phyloP scores from a whole-genome alignment of 2,113 vertebrate species.

The Ceyx cyanopectus region DNA sequence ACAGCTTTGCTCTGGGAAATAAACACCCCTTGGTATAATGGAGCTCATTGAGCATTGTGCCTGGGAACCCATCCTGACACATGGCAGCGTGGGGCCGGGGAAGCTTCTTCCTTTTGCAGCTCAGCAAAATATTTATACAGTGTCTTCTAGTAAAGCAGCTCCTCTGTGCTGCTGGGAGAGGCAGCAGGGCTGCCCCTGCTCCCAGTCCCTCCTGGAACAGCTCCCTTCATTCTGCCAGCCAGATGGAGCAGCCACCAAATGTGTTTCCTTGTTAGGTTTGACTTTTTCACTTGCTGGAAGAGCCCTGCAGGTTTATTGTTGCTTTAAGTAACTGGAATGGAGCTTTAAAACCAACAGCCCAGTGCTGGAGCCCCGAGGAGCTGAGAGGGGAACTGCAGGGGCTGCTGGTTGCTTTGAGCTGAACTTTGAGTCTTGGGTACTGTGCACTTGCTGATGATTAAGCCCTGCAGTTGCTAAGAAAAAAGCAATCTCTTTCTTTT shows the following conservation, averaged over 20 bases:
- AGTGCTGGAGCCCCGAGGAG: background rate
- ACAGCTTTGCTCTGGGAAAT: background rate
- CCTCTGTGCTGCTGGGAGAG: constrained; percentile 11
- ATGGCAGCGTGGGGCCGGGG: constrained; percentile 36
- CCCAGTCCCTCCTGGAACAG: background rate
- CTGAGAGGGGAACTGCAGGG: background rate
- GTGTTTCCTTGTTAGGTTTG: background rate
- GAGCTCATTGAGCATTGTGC: constrained; percentile 65
- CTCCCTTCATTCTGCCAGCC: background rate
- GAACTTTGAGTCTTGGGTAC: background rate
- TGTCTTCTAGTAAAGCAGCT: constrained; percentile 39
- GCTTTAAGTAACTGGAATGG: background rate
- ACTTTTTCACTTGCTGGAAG: background rate
- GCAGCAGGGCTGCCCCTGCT: background rate
- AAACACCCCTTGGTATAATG: constrained; percentile 65
- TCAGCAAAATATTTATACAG: constrained; percentile 57
- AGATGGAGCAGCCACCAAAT: background rate
- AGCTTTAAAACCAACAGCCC: background rate
- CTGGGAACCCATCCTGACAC: constrained; percentile 48
- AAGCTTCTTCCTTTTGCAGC: constrained; percentile 66
- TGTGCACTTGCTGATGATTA: background rate
- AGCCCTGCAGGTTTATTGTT: background rate
- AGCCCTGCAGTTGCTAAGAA: background rate
- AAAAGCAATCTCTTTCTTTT: background rate
- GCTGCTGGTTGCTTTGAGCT: background rate